Base-by-base conservation (phyloP, 2,888 invertebrate species). In the Caenorhabditis plicata region DNA sequence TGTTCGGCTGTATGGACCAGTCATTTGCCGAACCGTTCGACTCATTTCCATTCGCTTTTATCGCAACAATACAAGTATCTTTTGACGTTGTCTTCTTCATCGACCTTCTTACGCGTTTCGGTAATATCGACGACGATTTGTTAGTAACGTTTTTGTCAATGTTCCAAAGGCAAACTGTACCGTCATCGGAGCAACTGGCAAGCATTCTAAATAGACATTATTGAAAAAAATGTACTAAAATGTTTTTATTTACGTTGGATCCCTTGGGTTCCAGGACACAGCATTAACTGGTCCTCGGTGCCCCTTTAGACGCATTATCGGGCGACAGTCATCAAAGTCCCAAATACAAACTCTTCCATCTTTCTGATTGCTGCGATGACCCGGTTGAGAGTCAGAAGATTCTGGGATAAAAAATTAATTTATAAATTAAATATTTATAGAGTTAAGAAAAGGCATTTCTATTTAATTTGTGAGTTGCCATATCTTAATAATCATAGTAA, bases 221-320 rank as follows among this genome's bases (percentile, higher is more conserved):
- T 9, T 11, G n/a, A 5, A 3, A 32, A 8, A 7, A 13, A 13
- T 20, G 3, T 22, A 45, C 9, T 8, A 29, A 29, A 27, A 42
- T 31, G 32, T 8, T 29, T 8, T 4, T 11, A 29, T 25, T 36
- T 22, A 57, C 41, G 55, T 50, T 19, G 52, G 58, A 36, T 63
- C 48, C 1, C n/a, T 36, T 4, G 67, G 67, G 40, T 61, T 52
- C 67, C 67, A 67, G 1, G 56, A n/a, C 9, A 60, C 57, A 4
- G 47, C 51, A 42, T 67, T 67, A 25, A 67, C 54, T 25, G 41
- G 38, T 0, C 36, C 46, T 2, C 17, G 20, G 40, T 67, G 67
- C 2, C 57, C 60, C 15, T 49, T 49, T 9, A 67, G 15, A 8
- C 33, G 15, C 22, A 44, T 31, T 15, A 44, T 33, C 2, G 67